Evolutionary conservation across 2,797 vertebrate species (phyloP), one percentile per base, ranked within the genome.

Genomic region (Cyclura pinguis): DNA sequence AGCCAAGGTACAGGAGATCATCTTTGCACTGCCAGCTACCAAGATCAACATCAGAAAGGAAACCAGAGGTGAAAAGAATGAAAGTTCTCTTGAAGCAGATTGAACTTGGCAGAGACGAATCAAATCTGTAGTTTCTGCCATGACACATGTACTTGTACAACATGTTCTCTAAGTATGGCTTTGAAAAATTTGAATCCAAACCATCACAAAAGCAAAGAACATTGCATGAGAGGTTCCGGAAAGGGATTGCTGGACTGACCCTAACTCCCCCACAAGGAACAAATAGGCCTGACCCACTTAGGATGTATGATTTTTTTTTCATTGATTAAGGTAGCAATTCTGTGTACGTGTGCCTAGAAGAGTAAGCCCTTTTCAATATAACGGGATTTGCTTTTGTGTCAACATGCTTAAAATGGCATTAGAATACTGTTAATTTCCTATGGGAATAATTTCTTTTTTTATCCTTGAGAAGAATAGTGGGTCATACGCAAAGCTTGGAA

Each of bases 1-100:
- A n/a, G 27, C 80, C 32, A n/a, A 81, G 80, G 50, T 81, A 22
- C 52, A 81, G 20, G 16, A 1, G 52, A 81, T 32, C 32, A 57
- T 32, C 52, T 80, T 81, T 81, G 80, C 20, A 27, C 52, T 81
- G 80, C n/a, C 80, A 81, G 52, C 80, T n/a, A 80, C 52, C n/a
- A 52, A 81, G 57, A 35, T 52, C 80, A 55, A 57, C 29, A 35
- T 81, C 57, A 81, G 80, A 83, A 62, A 62, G 55, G 20, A 62
- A 80, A 62, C n/a, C 20, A 20, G 57, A 83, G n/a, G 35, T 42
- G 35, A 80, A 52, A 83, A 62, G 57, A 35, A 38, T 55, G 59
- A 62, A 35, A 83, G 12, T 24, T 83, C 42, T 24, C 22, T 38
- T 38, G 35, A 57, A 1, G 20, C n/a, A 83, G 18, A 35, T 14